A percentile compares a stretch with the other conserved stretches of the same genome.
phyloP scores from a whole-genome alignment of 1,140 invertebrate genomes.

The Asobara japonica region DNA sequence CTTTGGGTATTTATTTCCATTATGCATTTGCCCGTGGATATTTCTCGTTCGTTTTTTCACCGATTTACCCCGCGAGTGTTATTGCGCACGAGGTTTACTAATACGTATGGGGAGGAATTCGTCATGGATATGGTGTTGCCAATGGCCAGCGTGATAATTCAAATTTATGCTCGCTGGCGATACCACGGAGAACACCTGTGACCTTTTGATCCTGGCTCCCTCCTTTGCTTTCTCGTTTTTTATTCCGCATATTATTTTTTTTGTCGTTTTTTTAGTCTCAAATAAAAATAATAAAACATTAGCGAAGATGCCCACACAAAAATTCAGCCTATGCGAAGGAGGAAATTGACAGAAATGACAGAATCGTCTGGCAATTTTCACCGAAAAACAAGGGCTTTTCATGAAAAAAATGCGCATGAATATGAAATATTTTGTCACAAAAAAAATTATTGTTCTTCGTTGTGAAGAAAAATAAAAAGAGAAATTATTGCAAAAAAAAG shows the following conservation, averaged over 20 bases:
- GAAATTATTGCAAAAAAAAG: neutral
- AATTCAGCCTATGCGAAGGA: too few relatives aligned
- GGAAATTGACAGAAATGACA: too few relatives aligned
- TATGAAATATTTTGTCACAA: too few relatives aligned
- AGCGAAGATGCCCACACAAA: too few relatives aligned
- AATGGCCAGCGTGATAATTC: conserved; percentile 42
- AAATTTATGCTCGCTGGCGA: conserved; percentile 36
- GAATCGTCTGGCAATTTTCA: too few relatives aligned
- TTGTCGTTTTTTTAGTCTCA: neutral
- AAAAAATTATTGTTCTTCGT: too few relatives aligned
- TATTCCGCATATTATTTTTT: conserved; percentile 24
- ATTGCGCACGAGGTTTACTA: neutral
- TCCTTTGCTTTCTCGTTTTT: conserved; percentile 34
- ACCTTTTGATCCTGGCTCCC: conserved; percentile 6
- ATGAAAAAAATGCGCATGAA: too few relatives aligned
- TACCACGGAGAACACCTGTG: conserved; percentile 6
- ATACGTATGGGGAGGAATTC: conserved; percentile 18
- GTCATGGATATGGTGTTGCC: conserved; percentile 26
- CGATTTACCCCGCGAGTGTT: conserved; percentile 1
- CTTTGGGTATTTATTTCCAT: neutral
- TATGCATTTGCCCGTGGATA: conserved; percentile 1
- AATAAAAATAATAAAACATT: too few relatives aligned
- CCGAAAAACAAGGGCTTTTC: too few relatives aligned
- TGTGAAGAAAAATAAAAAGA: too few relatives aligned
- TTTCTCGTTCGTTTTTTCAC: neutral